Evolutionary conservation across 2,888 invertebrate genomes (phyloP).

Genomic region (Sarcophaga variegata): DNA sequence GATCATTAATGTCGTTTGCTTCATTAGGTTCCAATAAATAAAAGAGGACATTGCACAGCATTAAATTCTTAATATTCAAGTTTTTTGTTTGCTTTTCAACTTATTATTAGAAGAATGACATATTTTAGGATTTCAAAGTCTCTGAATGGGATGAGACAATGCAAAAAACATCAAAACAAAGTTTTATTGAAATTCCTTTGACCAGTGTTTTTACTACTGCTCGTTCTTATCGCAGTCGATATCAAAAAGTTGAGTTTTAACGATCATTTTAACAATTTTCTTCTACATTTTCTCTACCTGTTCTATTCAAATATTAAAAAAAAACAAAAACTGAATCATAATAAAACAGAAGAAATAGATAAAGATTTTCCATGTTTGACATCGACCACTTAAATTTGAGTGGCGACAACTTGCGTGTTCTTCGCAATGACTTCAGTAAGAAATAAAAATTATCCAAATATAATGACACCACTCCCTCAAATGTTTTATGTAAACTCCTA

Average conservation of each 20-base stretch:
- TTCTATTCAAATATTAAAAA: not conserved
- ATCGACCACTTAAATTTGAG: slow-evolving; percentile 55
- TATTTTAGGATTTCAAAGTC: not conserved
- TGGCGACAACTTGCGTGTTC: slow-evolving; percentile 51
- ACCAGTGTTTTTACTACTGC: not conserved
- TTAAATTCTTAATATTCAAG: slow-evolving; percentile 17
- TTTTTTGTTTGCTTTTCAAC: slow-evolving; percentile 18
- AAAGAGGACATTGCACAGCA: slow-evolving; percentile 18
- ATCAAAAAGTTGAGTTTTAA: slow-evolving; percentile 61
- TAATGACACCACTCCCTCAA: slow-evolving; percentile 17
- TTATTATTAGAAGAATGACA: slow-evolving; percentile 33
- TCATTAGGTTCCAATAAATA: slow-evolving; percentile 54
- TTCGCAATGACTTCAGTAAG: not conserved
- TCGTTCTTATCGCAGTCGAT: slow-evolving; percentile 51
- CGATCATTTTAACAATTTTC: slow-evolving; percentile 63
- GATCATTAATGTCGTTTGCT: slow-evolving; percentile 44
- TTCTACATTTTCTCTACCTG: slow-evolving; percentile 29
- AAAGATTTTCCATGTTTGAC: slow-evolving; percentile 55
- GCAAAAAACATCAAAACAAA: slow-evolving; percentile 37
- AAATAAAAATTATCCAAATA: slow-evolving; percentile 10
- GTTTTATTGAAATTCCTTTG: slow-evolving; percentile 26
- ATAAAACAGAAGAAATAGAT: slow-evolving; percentile 45
- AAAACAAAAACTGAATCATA: not conserved
- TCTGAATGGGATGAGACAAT: not conserved
- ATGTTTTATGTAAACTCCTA: too few species aligned